Percentiles rank a stretch among this genome's conserved stretches.
These are phyloP conservation scores for Diadumene lineata DNA, from an alignment of 92 coral and sea anemone species.

Conservation along the genomic window DNA sequence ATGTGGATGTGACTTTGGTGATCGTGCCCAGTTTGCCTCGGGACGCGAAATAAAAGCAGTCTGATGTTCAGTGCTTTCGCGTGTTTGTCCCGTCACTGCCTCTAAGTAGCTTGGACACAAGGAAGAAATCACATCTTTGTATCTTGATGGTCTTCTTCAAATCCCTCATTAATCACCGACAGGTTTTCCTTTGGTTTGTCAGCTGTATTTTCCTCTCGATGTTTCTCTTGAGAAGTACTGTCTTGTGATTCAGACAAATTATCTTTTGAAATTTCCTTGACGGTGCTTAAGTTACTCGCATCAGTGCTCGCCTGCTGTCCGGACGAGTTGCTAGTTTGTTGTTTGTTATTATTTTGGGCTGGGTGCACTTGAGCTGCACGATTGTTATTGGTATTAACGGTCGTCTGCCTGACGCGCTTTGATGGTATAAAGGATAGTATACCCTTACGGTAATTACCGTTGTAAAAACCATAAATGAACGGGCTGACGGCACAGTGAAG, in stretches of 20 bases:
- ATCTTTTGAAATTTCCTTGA: too few relatives aligned
- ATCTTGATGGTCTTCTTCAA: not conserved
- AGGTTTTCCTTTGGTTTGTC: not conserved
- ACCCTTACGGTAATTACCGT: constrained; percentile 48
- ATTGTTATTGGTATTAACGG: not conserved
- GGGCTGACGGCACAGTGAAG: constrained; percentile 75
- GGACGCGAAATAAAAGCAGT: too few relatives aligned
- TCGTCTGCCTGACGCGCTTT: not conserved
- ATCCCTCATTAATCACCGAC: not conserved
- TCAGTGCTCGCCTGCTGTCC: too few relatives aligned
- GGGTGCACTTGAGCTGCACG: not conserved
- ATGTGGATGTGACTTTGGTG: too few relatives aligned
- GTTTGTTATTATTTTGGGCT: not conserved
- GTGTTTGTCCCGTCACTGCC: too few relatives aligned
- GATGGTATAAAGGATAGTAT: not conserved
- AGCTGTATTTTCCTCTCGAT: too few relatives aligned
- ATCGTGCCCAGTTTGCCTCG: too few relatives aligned
- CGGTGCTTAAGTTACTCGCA: too few relatives aligned
- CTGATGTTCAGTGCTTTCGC: too few relatives aligned
- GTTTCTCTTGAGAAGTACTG: too few relatives aligned
- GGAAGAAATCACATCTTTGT: not conserved
- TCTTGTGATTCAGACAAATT: too few relatives aligned
- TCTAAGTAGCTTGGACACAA: too few relatives aligned
- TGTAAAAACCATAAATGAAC: constrained; percentile 49
- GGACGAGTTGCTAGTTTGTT: not conserved